Evolutionary conservation across 2,797 vertebrate species (phyloP).

Genomic region (Chaunax sp.): DNA sequence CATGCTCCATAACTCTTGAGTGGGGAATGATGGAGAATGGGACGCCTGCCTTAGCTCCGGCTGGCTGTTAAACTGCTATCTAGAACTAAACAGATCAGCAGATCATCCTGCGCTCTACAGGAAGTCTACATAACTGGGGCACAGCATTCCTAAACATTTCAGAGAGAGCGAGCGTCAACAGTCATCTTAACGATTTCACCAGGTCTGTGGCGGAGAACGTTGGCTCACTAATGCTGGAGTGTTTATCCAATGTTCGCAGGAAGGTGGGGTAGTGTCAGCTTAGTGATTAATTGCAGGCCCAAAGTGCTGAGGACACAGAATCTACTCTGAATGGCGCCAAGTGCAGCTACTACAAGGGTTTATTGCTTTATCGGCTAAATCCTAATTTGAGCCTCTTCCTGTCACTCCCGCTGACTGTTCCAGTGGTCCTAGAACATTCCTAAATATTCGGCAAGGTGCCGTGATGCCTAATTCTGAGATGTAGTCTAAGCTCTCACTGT

Average conservation of each 20-base stretch:
- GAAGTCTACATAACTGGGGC: constrained; percentile 51
- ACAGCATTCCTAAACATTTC: constrained; percentile 59
- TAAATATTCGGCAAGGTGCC: constrained; percentile 47
- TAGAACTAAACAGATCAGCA: constrained; percentile 56
- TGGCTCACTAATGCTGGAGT: constrained; percentile 54
- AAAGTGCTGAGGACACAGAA: constrained; percentile 81
- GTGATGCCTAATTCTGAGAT: constrained; percentile 48
- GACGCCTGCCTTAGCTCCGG: constrained; percentile 28
- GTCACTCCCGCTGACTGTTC: constrained; percentile 41
- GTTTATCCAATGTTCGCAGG: constrained; percentile 70
- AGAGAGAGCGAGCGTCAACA: constrained; percentile 40
- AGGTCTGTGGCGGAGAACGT: constrained; percentile 38
- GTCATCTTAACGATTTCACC: constrained; percentile 45
- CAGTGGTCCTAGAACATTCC: constrained; percentile 48
- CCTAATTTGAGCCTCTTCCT: constrained; percentile 71
- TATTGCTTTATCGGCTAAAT: constrained; percentile 82
- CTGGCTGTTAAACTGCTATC: constrained; percentile 44
- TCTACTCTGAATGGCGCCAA: constrained; percentile 70
- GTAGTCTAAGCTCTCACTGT: constrained; percentile 24
- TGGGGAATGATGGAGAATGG: constrained; percentile 16
- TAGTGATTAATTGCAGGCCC: constrained; percentile 78
- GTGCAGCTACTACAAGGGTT: constrained; percentile 73
- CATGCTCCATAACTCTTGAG: constrained; percentile 30
- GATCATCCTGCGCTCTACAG: constrained; percentile 33
- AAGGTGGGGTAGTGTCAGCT: constrained; percentile 70